Evolutionary conservation across 2,888 invertebrate species (phyloP).

Genomic region (Temnothorax rugatulus): DNA sequence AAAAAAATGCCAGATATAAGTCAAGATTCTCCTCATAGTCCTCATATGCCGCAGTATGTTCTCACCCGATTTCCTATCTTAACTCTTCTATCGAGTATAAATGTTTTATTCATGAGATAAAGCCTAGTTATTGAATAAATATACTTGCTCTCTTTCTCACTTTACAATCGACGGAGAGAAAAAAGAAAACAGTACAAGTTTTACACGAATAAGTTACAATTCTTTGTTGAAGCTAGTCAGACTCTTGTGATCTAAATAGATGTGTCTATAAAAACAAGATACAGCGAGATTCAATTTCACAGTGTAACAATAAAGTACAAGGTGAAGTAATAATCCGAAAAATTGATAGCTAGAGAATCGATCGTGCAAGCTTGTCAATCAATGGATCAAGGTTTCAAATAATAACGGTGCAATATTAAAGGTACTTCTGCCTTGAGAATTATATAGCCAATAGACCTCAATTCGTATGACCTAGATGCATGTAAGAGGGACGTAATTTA

Average conservation of each 20-base stretch:
- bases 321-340: not conserved
- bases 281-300: not conserved
- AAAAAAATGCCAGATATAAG: not conserved
- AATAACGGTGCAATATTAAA: not conserved
- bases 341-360: not conserved
- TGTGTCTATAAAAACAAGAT: not conserved
- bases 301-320: not conserved
- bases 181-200: conserved; percentile 1
- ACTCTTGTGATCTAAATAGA: not conserved
- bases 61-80: not conserved
- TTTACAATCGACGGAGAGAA: not conserved
- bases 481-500: conserved; percentile 39
- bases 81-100: not conserved
- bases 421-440: conserved; percentile 7
- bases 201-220: conserved; percentile 14
- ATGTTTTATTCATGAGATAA: conserved; percentile 39
- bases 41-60: not conserved
- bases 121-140: conserved; percentile 17
- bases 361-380: not conserved
- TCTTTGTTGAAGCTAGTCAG: not conserved
- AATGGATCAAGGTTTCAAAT: not conserved
- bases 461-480: conserved; percentile 47
- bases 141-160: not conserved
- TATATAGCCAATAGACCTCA: conserved; percentile 23
- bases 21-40: not conserved